Evolutionary conservation across 1,140 invertebrate genomes (phyloP), one percentile per base, ranked within the genome.

Genomic region (Ostrea edulis): DNA sequence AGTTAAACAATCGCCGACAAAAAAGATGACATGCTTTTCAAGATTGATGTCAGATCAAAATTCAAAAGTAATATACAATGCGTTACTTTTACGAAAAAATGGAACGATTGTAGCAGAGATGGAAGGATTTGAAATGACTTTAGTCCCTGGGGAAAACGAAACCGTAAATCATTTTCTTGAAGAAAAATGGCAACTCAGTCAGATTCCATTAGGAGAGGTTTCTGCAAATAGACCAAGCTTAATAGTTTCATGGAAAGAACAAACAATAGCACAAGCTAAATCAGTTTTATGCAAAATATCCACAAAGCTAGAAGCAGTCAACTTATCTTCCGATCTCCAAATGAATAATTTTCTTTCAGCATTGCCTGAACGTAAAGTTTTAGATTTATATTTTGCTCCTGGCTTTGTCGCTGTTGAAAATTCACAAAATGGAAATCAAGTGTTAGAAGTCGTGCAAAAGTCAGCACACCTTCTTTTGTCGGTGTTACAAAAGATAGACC

Each of bases 41-140:
- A 85, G 77, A 86, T 62, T 88, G 12, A 71, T 81, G 11, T 55
- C 22, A 68, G n/a, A 51, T 51, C 58, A 65, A 8, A 52, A 87
- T 51, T 51, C n/a, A 25, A 84, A 84, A 68, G 87, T 84, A 22
- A 54, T 88, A 12, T 92, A 86, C 55, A 89, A 90, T 84, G 62
- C 88, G 12, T 82, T 89, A 14, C 90, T 92, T 14, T 25, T 91
- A n/a, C 86, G 87, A 8, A 44, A 81, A 3, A 86, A 89, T 44
- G 92, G 92, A 11, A 68, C 87, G 22, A 86, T 92, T n/a, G 89
- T 92, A 54, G 92, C 90, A 17, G 91, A 91, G 51, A 44, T 88
- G 25, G 44, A 86, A 35, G 58, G 65, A 68, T 86, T 86, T 51
- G 71, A 81, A 81, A 35, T 81, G 25, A 81, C 4, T 22, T 29